These are phyloP conservation scores for Crepidodera aurea DNA, from an alignment of 2,888 invertebrate genomes.

Conservation along the genomic window DNA sequence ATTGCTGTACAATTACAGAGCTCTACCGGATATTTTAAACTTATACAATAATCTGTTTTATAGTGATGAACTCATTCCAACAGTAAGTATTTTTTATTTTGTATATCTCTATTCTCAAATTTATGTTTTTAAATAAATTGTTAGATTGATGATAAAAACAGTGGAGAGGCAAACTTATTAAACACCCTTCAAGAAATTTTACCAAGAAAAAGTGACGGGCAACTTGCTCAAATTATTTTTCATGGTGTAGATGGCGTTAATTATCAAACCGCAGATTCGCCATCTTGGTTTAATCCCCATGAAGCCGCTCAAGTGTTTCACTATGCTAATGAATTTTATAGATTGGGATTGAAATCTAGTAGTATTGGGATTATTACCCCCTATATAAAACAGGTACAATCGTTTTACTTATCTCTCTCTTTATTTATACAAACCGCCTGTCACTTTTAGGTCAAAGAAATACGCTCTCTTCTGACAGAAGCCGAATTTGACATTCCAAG, in stretches of 20 bases:
- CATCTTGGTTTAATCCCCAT: constrained; percentile 89
- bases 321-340: constrained; percentile 73
- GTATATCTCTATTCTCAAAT: not conserved
- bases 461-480: constrained; percentile 65
- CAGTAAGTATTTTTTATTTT: constrained; percentile 60
- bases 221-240: constrained; percentile 69
- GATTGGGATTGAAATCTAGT: constrained; percentile 68
- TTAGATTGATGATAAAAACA: constrained; percentile 58
- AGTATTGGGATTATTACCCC: constrained; percentile 93
- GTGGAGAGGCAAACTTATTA: constrained; percentile 61
- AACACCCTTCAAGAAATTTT: constrained; percentile 56
- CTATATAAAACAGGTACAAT: constrained; percentile 91
- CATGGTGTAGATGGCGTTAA: constrained; percentile 77
- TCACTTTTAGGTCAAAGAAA: constrained; percentile 68
- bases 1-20: constrained; percentile 86
- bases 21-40: constrained; percentile 78
- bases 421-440: too few species aligned
- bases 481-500: constrained; percentile 68
- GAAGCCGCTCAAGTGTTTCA: constrained; percentile 75
- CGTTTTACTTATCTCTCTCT: not conserved
- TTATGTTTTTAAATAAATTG: constrained; percentile 16
- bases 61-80: constrained; percentile 75
- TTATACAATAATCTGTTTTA: constrained; percentile 87
- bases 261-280: constrained; percentile 76
- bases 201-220: constrained; percentile 50